Evolutionary conservation across 2,888 invertebrate species (phyloP).

Genomic region (Acronicta leporina): DNA sequence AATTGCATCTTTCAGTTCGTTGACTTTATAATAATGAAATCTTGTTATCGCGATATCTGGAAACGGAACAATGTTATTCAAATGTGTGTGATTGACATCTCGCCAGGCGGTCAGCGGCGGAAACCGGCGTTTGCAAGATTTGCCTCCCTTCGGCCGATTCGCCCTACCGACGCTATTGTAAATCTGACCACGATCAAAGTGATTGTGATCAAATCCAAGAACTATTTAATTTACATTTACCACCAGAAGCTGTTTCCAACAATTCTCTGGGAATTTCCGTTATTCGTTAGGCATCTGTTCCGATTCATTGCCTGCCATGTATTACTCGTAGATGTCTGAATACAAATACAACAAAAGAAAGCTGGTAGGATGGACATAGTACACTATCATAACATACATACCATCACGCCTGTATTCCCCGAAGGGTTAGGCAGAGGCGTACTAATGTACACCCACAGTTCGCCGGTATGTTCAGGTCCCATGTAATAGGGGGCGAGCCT

Average conservation of each 20-base stretch:
- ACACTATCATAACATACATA: no score
- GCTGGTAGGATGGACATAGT: no score
- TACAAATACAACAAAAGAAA: constrained; percentile 13
- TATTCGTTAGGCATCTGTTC: constrained; percentile 60
- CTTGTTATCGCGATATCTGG: constrained; percentile 83
- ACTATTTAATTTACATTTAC: constrained; percentile 79
- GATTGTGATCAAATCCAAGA: constrained; percentile 80
- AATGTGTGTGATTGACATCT: constrained; percentile 87
- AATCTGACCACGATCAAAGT: constrained; percentile 81
- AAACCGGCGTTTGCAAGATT: constrained; percentile 60
- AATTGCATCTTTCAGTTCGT: constrained; percentile 77
- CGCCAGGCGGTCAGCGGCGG: constrained; percentile 82
- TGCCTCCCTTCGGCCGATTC: constrained; percentile 57
- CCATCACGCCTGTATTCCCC: no score
- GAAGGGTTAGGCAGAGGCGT: no score
- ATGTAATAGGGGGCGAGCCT: no score
- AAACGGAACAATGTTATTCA: constrained; percentile 85
- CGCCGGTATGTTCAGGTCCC: no score
- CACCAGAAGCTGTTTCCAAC: constrained; percentile 65
- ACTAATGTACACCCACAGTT: no score
- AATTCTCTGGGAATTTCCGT: constrained; percentile 78
- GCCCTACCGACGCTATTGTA: constrained; percentile 75
- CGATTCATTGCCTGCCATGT: constrained; percentile 47
- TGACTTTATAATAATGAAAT: constrained; percentile 79
- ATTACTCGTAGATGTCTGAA: constrained; percentile 32